These are phyloP conservation scores for Ammospiza nelsoni DNA, from an alignment of 2,113 vertebrate genomes.

Conservation along the genomic window DNA sequence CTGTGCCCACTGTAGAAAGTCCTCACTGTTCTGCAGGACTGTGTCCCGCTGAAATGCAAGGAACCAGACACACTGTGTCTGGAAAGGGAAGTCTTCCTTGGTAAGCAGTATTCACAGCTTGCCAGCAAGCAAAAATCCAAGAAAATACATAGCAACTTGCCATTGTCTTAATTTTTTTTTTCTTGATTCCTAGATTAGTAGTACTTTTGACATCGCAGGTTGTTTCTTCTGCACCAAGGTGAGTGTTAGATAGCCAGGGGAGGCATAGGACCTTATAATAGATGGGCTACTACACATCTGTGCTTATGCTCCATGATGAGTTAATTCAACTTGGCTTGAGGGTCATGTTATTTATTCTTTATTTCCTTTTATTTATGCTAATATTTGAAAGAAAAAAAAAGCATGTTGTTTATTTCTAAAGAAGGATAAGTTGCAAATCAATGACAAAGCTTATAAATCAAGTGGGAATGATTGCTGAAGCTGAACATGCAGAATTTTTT, in stretches of 20 bases:
- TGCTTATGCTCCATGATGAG: accelerated
- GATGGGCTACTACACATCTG: not conserved
- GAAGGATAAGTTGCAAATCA: not conserved
- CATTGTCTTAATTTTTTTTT: not conserved
- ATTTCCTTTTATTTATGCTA: not conserved
- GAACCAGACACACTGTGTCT: not conserved
- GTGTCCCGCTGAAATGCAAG: not conserved
- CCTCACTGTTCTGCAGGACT: not conserved
- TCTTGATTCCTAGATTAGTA: not conserved
- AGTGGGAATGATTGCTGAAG: not conserved
- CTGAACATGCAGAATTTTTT: not conserved
- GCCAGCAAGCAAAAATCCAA: not conserved
- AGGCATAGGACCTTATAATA: not conserved
- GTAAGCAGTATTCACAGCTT: not conserved
- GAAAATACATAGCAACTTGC: not conserved
- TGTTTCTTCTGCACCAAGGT: not conserved
- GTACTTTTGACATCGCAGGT: not conserved
- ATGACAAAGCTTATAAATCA: not conserved
- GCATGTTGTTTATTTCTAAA: not conserved
- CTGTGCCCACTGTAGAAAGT: not conserved
- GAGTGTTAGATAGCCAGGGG: not conserved
- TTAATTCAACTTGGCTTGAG: not conserved
- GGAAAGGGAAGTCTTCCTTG: not conserved
- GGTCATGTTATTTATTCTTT: not conserved
- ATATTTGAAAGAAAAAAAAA: not conserved